Conservation (phyloP, 2,797 vertebrate species). For the Threskiornis aethiopicus region DNA sequence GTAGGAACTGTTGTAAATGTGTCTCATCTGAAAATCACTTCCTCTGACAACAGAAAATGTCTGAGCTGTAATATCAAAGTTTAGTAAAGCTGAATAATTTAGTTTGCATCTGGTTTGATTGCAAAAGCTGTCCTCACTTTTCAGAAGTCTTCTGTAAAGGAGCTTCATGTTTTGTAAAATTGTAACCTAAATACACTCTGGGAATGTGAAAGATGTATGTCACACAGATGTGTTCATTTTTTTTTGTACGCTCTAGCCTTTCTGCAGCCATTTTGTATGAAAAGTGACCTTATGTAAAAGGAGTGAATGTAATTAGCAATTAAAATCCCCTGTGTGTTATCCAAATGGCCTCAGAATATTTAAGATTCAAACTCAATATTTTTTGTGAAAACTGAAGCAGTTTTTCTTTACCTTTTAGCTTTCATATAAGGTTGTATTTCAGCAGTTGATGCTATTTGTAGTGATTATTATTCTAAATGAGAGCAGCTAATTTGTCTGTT, state of each 20-base stretch:
- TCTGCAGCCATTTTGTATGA: not conserved
- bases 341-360: not conserved
- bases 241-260: not conserved
- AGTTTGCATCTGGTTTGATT: not conserved
- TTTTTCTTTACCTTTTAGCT: not conserved
- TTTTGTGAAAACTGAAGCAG: not conserved
- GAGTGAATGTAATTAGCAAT: not conserved
- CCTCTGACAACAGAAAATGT: not conserved
- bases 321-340: not conserved
- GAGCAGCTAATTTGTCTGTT: not conserved
- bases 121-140: not conserved
- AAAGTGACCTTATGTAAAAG: not conserved
- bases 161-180: not conserved
- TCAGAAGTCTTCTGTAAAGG: not conserved
- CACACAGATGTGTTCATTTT: accelerated
- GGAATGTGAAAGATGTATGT: not conserved
- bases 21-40: not conserved
- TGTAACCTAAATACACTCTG: not conserved
- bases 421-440: not conserved
- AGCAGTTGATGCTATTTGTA: not conserved
- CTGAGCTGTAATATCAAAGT: not conserved
- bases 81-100: slow-evolving; percentile 2
- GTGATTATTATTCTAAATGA: not conserved
- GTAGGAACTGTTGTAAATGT: not conserved
- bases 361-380: not conserved